Percentiles rank a stretch among this genome's conserved stretches.
phyloP scores from a whole-genome alignment of 2,113 vertebrate species.

The Tinamus guttatus region DNA sequence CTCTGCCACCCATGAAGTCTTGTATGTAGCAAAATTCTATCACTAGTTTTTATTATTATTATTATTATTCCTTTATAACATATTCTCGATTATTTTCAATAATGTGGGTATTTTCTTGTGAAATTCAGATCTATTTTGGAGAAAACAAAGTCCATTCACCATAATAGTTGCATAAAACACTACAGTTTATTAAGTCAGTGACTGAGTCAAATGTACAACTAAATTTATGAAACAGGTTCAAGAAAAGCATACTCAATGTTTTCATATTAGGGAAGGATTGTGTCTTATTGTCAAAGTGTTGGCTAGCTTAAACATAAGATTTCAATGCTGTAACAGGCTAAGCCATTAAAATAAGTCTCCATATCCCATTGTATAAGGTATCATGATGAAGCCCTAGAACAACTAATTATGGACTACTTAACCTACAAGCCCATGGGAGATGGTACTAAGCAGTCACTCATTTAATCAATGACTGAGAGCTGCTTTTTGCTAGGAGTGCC shows the following conservation, averaged over 20 bases:
- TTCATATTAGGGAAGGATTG: not conserved
- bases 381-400: not conserved
- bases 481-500: not conserved
- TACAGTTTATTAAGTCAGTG: constrained; percentile 31
- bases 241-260: not conserved
- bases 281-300: not conserved
- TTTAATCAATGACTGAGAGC: not conserved
- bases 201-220: not conserved
- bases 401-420: not conserved
- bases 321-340: not conserved
- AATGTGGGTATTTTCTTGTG: not conserved
- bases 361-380: rapidly evolving
- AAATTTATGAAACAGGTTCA: not conserved
- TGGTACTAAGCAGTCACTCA: not conserved
- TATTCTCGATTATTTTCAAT: not conserved
- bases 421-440: not conserved
- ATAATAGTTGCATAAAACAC: not conserved
- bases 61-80: not conserved
- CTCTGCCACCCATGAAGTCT: rapidly evolving
- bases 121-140: not conserved
- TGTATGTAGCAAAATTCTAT: not conserved
- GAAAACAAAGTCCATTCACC: not conserved
- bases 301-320: not conserved
- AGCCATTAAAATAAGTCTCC: not conserved
- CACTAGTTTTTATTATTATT: not conserved